These are phyloP conservation scores for Trachymyrmex septentrionalis DNA, from an alignment of 1,140 invertebrate species.

Conservation along the genomic window DNA sequence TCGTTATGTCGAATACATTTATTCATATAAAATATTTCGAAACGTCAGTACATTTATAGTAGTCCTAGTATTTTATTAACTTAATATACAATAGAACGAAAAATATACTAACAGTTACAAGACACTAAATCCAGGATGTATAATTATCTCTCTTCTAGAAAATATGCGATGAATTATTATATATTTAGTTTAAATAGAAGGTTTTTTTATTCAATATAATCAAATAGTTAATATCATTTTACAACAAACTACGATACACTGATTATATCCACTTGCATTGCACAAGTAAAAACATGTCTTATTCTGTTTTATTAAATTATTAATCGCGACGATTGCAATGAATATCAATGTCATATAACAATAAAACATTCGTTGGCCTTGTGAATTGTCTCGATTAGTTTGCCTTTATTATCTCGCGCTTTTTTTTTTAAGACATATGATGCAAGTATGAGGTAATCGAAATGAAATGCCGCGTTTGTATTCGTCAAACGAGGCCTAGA, in stretches of 20 bases:
- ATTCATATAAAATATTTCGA: too few relatives aligned
- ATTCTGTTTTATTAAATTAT: not conserved
- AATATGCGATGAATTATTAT: not conserved
- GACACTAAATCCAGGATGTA: not conserved
- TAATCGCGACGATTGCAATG: not conserved
- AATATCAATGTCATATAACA: not conserved
- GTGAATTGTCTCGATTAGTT: not conserved
- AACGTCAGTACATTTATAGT: not conserved
- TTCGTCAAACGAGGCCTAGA: constrained; percentile 49
- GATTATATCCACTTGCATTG: not conserved
- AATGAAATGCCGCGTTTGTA: constrained; percentile 32
- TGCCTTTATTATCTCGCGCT: not conserved
- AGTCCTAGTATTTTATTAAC: not conserved
- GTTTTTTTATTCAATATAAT: constrained; percentile 5
- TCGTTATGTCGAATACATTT: not conserved
- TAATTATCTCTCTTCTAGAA: not conserved
- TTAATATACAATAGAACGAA: not conserved
- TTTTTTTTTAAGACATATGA: not conserved
- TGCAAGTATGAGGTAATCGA: constrained; percentile 37
- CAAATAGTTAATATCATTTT: constrained; percentile 8
- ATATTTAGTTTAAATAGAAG: not conserved
- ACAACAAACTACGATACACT: not conserved
- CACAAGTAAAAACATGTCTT: too few relatives aligned
- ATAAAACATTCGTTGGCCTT: constrained; percentile 3
- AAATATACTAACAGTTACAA: not conserved